Evolutionary conservation across 1,140 invertebrate species (phyloP).

Genomic region (Holotrichia oblita): DNA sequence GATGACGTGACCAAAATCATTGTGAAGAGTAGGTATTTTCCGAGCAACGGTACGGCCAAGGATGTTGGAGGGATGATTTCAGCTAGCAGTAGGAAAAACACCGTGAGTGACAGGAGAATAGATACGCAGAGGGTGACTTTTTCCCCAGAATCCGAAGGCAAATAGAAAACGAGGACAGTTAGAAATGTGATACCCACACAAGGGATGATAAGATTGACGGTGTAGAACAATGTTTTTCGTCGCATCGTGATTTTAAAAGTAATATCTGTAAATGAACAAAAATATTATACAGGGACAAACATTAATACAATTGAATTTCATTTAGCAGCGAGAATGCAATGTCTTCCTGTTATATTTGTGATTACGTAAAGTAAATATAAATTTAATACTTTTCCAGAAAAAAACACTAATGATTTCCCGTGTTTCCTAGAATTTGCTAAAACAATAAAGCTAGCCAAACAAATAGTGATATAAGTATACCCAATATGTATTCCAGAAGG

Average conservation of each 20-base stretch:
- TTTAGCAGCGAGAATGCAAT: too few relatives aligned
- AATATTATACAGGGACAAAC: too few relatives aligned
- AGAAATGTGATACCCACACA: constrained; percentile 93
- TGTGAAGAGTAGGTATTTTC: constrained; percentile 96
- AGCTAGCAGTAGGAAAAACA: constrained; percentile 96
- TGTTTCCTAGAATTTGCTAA: too few relatives aligned
- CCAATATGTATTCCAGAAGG: too few relatives aligned
- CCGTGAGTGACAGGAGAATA: constrained; percentile 96
- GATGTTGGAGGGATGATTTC: constrained; percentile 99
- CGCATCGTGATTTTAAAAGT: constrained; percentile 96
- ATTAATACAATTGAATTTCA: too few relatives aligned
- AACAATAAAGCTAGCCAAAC: too few relatives aligned
- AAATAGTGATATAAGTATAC: too few relatives aligned
- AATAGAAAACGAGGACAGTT: constrained; percentile 94
- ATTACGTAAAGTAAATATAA: too few relatives aligned
- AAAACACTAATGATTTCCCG: too few relatives aligned
- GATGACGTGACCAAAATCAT: constrained; percentile 98
- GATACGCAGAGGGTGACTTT: constrained; percentile 96
- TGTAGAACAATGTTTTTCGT: constrained; percentile 91
- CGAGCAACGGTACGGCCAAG: constrained; percentile 94
- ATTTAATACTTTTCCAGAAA: too few relatives aligned
- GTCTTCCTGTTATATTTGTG: too few relatives aligned
- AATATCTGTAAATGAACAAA: constrained; percentile 75
- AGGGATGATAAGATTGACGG: constrained; percentile 90
- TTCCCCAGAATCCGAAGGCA: constrained; percentile 95